These are phyloP conservation scores for Platysternon megacephalum DNA, from an alignment of 2,113 vertebrate species.

Conservation along the genomic window DNA sequence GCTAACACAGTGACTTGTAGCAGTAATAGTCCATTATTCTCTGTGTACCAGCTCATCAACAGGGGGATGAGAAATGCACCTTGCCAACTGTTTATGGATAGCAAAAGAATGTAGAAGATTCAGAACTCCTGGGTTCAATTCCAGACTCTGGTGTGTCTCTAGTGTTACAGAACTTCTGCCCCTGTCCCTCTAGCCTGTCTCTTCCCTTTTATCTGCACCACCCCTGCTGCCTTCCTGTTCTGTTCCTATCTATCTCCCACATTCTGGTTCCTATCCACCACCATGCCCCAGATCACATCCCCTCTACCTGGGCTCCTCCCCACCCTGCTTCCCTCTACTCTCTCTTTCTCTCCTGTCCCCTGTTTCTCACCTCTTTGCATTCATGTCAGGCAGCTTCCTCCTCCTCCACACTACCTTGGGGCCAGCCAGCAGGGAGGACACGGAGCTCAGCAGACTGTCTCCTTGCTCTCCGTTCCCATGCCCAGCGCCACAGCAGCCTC, in stretches of 20 bases:
- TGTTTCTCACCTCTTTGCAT: background rate
- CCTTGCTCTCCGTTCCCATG: background rate
- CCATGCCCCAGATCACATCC: too few species aligned
- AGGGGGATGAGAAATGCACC: accelerated
- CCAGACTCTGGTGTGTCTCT: background rate
- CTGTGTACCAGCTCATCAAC: background rate
- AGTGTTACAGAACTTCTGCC: background rate
- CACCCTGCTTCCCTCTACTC: background rate
- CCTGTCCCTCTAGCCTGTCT: background rate
- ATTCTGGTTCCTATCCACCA: too few species aligned
- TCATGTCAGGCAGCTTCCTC: background rate
- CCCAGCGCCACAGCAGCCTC: background rate
- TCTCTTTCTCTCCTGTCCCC: background rate
- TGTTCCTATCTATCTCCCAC: too few species aligned
- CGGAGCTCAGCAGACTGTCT: background rate
- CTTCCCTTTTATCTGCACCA: background rate
- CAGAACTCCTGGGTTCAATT: background rate
- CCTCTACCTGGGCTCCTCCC: too few species aligned
- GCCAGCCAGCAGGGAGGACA: background rate
- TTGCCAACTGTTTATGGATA: background rate
- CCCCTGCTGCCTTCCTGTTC: too few species aligned
- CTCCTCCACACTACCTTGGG: too few species aligned
- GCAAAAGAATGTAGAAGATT: background rate
- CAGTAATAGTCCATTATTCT: too few species aligned
- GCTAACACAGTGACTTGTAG: too few species aligned